Base-by-base conservation (phyloP, 1,140 invertebrate species). In the Drosophila pachea region DNA sequence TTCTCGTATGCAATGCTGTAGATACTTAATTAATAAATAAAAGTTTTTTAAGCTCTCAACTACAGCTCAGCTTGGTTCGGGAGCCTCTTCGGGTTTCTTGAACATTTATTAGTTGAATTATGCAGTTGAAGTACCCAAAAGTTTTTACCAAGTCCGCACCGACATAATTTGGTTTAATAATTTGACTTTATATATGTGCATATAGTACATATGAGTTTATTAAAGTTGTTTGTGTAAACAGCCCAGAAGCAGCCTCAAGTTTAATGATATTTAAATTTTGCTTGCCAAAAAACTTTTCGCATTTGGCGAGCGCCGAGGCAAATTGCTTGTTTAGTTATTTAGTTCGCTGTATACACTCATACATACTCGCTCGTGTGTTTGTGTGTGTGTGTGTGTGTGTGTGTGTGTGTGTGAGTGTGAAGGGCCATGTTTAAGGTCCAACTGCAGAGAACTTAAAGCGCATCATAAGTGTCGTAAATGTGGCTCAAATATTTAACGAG, bases 241-340 rank as follows among this genome's bases (percentile, higher is more conserved):
- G 22, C 52, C 36, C 22, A 53, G 33, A 22, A 45, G 31, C 49
- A 49, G 45, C 22, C 36, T 47, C 54, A 61, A 73, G 61, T 68
- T 71, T 83, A 68, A 84, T 79, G 79, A 73, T 73, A 84, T 83
- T 84, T 83, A 84, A 84, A 83, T 84, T 82, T 72, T 38, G 55
- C 36, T 55, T 67, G 63, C 55, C 67, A 65, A 58, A 50, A 31
- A 49, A 76, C 56, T 68, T 76, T 65, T 50, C 48, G 11, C 36
- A 62, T 53, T 62, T 54, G 56, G 42, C 35, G 12, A 29, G 47
- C 16, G 45, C 45, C 59, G 63, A 59, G 58, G 43, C 55, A 65
- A 65, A 54, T 35, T 62, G 7, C 52, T 62, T 55, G 49, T 33
- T 68, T 48, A 62, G 56, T 61, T 67, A 54, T 60, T 67, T 52